Evolutionary conservation across 2,888 invertebrate genomes (phyloP), one percentile per base, ranked within the genome.

Genomic region (Cyrtodaria siliqua): DNA sequence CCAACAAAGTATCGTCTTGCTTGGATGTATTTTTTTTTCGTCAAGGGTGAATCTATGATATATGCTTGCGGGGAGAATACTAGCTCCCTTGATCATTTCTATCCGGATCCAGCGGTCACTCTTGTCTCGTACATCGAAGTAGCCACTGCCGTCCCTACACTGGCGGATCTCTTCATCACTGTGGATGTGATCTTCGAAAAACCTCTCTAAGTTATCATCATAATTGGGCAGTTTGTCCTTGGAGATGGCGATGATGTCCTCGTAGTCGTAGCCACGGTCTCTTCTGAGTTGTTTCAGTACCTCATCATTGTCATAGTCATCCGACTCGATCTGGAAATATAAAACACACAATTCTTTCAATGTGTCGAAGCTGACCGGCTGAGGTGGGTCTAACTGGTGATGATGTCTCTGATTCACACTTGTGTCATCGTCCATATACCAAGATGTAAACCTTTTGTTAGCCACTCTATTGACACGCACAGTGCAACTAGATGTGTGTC

Each of bases 101-200:
- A n/a, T n/a, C n/a, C n/a, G n/a, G n/a, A n/a, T n/a, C n/a, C n/a
- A n/a, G n/a, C n/a, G n/a, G n/a, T n/a, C n/a, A n/a, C n/a, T n/a
- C 0, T 92, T 94, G 88, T 98, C 97, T 26, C 99, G 94, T 0
- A 98, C 98, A 93, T 99, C 99, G 92, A 99, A 99, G 93, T 98
- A 99, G 0, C 99, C 99, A 0, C 96, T 96, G 0, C 98, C 98
- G 55, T 96, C 97, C 29, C 97, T 88, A 24, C 98, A 95, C 49
- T 97, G 95, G 86, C 99, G 96, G 81, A 99, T 98, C 94, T 99
- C 99, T 91, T 99, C 99, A 93, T 99, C 99, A 0, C 96, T 96
- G 90, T 99, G n/a, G n/a, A n/a, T n/a, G n/a, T n/a, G n/a, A n/a
- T n/a, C n/a, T n/a, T n/a, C n/a, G n/a, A n/a, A n/a, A n/a, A n/a